Evolutionary conservation across 35 echinoderm and acorn worm genomes (phyloP).

Genomic region (Strongylocentrotus purpuratus): DNA sequence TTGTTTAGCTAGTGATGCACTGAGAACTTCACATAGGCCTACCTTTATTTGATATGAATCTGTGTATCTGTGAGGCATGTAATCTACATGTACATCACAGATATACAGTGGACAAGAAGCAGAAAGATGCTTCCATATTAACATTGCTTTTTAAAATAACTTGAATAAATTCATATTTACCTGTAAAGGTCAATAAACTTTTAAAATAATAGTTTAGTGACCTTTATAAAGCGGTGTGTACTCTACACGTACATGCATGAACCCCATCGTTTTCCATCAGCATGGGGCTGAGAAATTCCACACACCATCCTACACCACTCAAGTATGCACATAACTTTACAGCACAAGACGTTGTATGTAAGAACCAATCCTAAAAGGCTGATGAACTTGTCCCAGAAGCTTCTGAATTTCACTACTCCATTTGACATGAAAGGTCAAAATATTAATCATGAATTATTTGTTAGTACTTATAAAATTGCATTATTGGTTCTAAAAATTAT

Average conservation of each 20-base stretch:
- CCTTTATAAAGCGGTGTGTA: too few relatives aligned
- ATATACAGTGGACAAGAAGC: too few relatives aligned
- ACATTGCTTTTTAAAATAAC: too few relatives aligned
- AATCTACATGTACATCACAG: too few relatives aligned
- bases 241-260: too few relatives aligned
- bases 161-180: too few relatives aligned
- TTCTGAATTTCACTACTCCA: not conserved
- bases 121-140: too few relatives aligned
- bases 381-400: not conserved
- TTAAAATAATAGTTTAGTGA: not conserved
- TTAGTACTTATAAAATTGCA: not conserved
- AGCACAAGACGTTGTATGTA: not conserved
- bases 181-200: not conserved
- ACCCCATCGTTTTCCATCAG: not conserved
- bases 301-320: not conserved
- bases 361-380: not conserved
- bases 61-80: too few relatives aligned
- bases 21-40: too few relatives aligned
- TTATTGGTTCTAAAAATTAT: not conserved
- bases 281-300: not conserved
- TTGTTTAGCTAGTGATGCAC: too few relatives aligned
- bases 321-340: not conserved
- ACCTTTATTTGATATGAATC: too few relatives aligned
- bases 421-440: too few relatives aligned
- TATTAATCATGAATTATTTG: not conserved